phyloP scores from a whole-genome alignment of 2,888 invertebrate species.

The Noctua pronuba region DNA sequence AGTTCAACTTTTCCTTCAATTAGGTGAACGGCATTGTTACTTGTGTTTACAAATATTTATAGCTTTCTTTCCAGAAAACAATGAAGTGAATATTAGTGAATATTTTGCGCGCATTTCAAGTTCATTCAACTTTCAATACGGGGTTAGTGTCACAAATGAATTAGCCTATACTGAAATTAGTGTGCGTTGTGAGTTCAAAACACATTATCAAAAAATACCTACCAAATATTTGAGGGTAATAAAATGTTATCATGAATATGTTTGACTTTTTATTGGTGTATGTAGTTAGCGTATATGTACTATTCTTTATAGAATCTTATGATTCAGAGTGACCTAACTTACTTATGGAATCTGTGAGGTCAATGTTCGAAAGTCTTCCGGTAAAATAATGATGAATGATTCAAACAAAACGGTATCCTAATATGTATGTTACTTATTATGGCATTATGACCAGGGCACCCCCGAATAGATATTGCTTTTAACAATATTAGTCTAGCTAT shows the following conservation, averaged over 20 bases:
- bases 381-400: constrained; percentile 34
- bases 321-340: constrained; percentile 22
- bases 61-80: constrained; percentile 3
- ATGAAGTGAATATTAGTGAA: no score
- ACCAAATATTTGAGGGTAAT: constrained; percentile 51
- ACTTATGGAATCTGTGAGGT: constrained; percentile 30
- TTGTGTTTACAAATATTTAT: constrained; percentile 26
- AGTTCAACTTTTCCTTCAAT: neutral
- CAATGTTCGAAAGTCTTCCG: constrained; percentile 27
- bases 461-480: neutral
- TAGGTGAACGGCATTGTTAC: neutral
- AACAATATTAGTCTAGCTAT: neutral
- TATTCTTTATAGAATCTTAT: constrained; percentile 6
- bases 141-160: constrained; percentile 57
- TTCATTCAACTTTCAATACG: constrained; percentile 55
- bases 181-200: constrained; percentile 14
- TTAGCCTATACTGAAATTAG: constrained; percentile 25
- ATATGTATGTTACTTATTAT: neutral
- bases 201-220: constrained; percentile 39
- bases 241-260: constrained; percentile 44
- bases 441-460: constrained; percentile 7
- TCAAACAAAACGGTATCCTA: constrained; percentile 22
- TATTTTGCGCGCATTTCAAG: constrained; percentile 46
- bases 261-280: constrained; percentile 45
- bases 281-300: constrained; percentile 5